A percentile compares a stretch with the other conserved stretches of the same genome.
phyloP scores from a whole-genome alignment of 1,140 invertebrate species.

The Augochlora pura region DNA sequence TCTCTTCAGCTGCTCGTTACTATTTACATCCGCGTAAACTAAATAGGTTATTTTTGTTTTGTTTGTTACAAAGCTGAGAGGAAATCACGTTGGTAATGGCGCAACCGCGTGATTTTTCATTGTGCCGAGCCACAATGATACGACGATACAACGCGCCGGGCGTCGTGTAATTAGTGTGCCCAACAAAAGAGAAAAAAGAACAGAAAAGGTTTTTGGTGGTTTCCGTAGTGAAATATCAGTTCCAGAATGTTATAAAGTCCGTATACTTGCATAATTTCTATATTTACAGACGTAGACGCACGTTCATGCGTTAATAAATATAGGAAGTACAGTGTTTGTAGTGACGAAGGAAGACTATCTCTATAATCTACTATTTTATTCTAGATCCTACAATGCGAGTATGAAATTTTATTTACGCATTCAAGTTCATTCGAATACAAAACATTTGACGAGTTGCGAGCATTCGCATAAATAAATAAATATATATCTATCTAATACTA shows the following conservation, averaged over 20 bases:
- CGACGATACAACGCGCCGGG: not conserved
- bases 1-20: not conserved
- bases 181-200: not conserved
- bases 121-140: conserved; percentile 4
- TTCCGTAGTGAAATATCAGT: conserved; percentile 19
- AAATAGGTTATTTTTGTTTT: not conserved
- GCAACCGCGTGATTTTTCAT: conserved; percentile 10
- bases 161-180: conserved; percentile 14
- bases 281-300: conserved; percentile 20
- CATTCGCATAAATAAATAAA: too few species aligned
- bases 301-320: conserved; percentile 19
- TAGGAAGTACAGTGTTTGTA: conserved; percentile 11
- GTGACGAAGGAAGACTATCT: conserved; percentile 24
- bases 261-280: conserved; percentile 39
- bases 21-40: not conserved
- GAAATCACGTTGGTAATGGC: not conserved
- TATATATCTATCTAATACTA: too few species aligned
- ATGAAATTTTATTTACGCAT: not conserved
- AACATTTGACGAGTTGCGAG: not conserved
- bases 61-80: not conserved
- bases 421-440: not conserved
- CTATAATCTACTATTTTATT: conserved; percentile 17
- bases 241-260: conserved; percentile 33
- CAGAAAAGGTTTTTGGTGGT: not conserved
- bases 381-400: conserved; percentile 1